Evolutionary conservation across 2,797 vertebrate genomes (phyloP).

Genomic region (Molossus molossus): DNA sequence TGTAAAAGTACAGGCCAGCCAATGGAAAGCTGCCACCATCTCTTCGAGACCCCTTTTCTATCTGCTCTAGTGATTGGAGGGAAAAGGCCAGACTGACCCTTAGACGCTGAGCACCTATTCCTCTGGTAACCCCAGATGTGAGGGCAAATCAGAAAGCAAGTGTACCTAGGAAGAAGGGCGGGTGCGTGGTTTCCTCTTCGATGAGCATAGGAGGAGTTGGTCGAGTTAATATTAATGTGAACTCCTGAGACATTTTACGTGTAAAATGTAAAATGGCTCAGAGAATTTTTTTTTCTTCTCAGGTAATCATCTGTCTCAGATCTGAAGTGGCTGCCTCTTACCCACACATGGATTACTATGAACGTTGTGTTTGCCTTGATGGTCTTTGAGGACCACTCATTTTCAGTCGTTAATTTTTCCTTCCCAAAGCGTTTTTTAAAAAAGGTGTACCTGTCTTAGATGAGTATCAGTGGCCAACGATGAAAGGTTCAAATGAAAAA

Average conservation of each 20-base stretch:
- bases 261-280: conserved; percentile 35
- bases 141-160: conserved; percentile 50
- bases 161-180: neutral
- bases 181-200: neutral
- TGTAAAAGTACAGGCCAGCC: conserved; percentile 73
- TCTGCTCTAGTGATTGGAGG: conserved; percentile 70
- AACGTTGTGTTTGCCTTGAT: neutral
- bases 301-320: neutral
- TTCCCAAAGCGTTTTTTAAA: neutral
- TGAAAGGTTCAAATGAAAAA: conserved; percentile 48
- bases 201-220: neutral
- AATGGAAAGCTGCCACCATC: conserved; percentile 76
- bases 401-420: neutral
- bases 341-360: neutral
- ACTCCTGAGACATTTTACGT: conserved; percentile 51
- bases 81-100: conserved; percentile 76
- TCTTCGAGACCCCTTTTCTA: conserved; percentile 72
- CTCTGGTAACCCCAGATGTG: conserved; percentile 72
- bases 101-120: conserved; percentile 75
- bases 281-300: conserved; percentile 12
- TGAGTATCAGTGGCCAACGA: neutral
- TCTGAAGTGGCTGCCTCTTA: neutral
- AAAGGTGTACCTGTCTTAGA: neutral
- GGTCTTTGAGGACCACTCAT: conserved; percentile 3
- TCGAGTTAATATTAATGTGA: conserved; percentile 25